phyloP scores from a whole-genome alignment of 2,797 vertebrate species.

The Poecile montanus region DNA sequence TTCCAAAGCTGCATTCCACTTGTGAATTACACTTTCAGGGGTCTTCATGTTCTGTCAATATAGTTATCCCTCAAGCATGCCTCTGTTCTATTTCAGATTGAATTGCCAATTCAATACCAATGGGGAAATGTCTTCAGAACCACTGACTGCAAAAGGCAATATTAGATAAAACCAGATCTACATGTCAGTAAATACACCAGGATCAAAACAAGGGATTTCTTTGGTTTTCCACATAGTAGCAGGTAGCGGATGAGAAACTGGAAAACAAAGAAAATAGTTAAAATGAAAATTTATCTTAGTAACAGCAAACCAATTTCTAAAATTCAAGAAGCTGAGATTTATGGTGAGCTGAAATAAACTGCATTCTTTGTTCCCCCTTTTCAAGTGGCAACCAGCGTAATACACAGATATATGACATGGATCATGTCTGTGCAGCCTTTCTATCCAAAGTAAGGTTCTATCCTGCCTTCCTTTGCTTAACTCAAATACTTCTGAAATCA shows the following conservation, averaged over 20 bases:
- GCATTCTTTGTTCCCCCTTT: background rate
- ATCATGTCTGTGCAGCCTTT: background rate
- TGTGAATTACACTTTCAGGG: background rate
- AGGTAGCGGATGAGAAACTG: background rate
- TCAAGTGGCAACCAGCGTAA: accelerated
- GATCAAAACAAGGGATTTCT: background rate
- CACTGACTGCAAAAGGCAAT: background rate
- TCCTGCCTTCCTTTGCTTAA: background rate
- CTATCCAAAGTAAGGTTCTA: background rate
- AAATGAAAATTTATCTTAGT: background rate
- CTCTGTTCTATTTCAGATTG: background rate
- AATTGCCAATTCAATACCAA: background rate
- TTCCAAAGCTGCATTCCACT: background rate
- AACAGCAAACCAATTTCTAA: background rate
- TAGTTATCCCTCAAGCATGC: background rate
- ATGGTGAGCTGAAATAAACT: background rate
- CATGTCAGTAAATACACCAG: background rate
- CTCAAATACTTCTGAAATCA: background rate
- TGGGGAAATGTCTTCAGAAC: background rate
- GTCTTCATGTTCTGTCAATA: background rate
- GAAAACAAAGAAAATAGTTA: background rate
- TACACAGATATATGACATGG: background rate
- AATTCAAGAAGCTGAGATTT: background rate
- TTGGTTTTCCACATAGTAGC: background rate
- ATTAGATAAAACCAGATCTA: background rate